phyloP scores from a whole-genome alignment of 2,888 invertebrate genomes.

The Coelinius sp. region DNA sequence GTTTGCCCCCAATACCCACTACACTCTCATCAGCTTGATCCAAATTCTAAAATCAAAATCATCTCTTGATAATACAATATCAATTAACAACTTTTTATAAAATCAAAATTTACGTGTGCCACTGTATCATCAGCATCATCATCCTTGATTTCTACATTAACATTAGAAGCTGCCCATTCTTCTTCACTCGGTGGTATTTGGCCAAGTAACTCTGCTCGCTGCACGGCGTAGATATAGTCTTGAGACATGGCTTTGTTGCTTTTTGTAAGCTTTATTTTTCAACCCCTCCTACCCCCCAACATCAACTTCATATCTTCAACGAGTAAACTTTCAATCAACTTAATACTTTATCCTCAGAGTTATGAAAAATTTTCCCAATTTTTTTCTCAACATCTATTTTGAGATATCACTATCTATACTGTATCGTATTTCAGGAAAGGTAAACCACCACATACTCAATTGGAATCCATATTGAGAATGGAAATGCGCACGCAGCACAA shows the following conservation, averaged over 20 bases:
- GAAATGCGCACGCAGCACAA: not conserved
- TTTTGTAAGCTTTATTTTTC: not conserved
- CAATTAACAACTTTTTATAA: slow-evolving; percentile 32
- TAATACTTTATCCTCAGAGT: no score
- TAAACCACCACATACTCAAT: slow-evolving; percentile 41
- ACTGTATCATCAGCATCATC: slow-evolving; percentile 53
- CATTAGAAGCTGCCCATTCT: slow-evolving; percentile 71
- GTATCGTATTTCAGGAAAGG: slow-evolving; percentile 39
- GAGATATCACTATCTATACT: slow-evolving; percentile 35
- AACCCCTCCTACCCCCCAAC: not conserved
- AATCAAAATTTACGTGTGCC: slow-evolving; percentile 51
- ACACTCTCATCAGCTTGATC: slow-evolving; percentile 77
- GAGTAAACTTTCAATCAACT: no score
- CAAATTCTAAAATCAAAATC: slow-evolving; percentile 78
- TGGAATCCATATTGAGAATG: slow-evolving; percentile 42
- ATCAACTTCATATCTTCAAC: no score
- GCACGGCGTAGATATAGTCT: slow-evolving; percentile 82
- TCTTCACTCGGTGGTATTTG: slow-evolving; percentile 79
- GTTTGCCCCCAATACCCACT: slow-evolving; percentile 78
- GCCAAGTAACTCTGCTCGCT: slow-evolving; percentile 84
- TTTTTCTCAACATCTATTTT: slow-evolving; percentile 24
- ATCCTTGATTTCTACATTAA: slow-evolving; percentile 43
- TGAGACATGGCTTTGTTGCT: slow-evolving; percentile 54
- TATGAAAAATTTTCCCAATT: not conserved
- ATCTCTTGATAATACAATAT: no score